Percentiles rank a stretch among this genome's conserved stretches.
phyloP scores from a whole-genome alignment of 2,113 vertebrate genomes.

The Oryzias celebensis region DNA sequence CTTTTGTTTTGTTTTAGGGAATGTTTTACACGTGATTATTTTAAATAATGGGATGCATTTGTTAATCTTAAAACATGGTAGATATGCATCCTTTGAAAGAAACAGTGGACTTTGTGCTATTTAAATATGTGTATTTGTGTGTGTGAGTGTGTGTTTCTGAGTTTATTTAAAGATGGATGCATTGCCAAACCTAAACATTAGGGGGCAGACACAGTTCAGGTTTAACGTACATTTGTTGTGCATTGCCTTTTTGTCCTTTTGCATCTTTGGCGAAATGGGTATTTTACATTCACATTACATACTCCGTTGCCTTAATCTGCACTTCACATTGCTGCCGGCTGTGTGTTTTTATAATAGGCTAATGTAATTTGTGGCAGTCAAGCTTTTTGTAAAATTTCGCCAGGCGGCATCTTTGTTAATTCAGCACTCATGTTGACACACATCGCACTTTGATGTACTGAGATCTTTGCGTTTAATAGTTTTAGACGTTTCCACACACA shows the following conservation, averaged over 20 bases:
- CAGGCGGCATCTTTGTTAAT: slow-evolving; percentile 6
- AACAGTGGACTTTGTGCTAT: slow-evolving; percentile 6
- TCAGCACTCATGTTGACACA: slow-evolving; percentile 1
- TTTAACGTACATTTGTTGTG: slow-evolving; percentile 1
- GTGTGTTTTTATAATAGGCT: slow-evolving; percentile 32
- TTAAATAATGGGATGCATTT: slow-evolving; percentile 5
- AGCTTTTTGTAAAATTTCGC: slow-evolving; percentile 13
- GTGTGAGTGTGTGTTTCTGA: not conserved
- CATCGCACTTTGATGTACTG: slow-evolving; percentile 3
- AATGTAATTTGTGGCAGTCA: slow-evolving; percentile 10
- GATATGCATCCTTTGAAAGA: slow-evolving; percentile 4
- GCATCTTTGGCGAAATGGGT: slow-evolving; percentile 9
- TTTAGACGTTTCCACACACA: not conserved
- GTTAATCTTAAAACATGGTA: slow-evolving; percentile 17
- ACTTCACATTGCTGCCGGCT: slow-evolving; percentile 11
- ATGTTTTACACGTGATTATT: slow-evolving; percentile 3
- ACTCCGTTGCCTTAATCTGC: slow-evolving; percentile 58
- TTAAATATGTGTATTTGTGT: slow-evolving; percentile 5
- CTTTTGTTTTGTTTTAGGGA: not conserved
- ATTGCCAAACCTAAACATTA: slow-evolving; percentile 21
- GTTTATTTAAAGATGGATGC: slow-evolving; percentile 4
- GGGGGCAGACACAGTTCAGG: slow-evolving; percentile 35
- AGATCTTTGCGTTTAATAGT: slow-evolving; percentile 5
- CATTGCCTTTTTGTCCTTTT: slow-evolving; percentile 12
- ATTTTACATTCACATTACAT: slow-evolving; percentile 25